Percentiles rank a stretch among this genome's conserved stretches.
Evolutionary conservation across 1,140 invertebrate genomes (phyloP).

Genomic region (Conus ventricosus): DNA sequence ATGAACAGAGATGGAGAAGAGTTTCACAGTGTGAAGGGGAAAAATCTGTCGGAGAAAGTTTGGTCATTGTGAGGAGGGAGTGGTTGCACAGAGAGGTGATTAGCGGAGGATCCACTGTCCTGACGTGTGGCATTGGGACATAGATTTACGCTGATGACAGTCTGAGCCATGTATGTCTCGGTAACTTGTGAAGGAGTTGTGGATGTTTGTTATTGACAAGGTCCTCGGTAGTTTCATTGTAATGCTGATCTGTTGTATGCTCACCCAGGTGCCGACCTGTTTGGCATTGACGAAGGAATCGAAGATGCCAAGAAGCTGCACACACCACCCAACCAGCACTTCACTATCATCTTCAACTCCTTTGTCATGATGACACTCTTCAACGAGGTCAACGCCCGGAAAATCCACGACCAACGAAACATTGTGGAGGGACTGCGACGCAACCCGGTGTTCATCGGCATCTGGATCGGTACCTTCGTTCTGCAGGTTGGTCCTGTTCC

Average conservation of each 20-base stretch:
- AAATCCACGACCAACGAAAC: conserved; percentile 99
- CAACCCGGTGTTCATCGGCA: conserved; percentile 98
- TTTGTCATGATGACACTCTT: conserved; percentile 99
- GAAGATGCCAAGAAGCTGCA: conserved; percentile 79
- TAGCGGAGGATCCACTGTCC: too few relatives aligned
- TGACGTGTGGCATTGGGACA: too few relatives aligned
- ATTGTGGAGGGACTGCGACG: conserved; percentile 93
- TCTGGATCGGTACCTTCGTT: conserved; percentile 95
- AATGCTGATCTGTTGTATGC: background rate
- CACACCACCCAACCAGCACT: conserved; percentile 93
- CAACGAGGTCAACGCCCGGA: conserved; percentile 99
- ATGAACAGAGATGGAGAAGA: too few relatives aligned
- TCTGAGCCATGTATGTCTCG: too few relatives aligned
- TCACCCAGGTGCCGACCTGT: conserved; percentile 81
- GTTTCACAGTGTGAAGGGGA: too few relatives aligned
- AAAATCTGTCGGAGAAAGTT: too few relatives aligned
- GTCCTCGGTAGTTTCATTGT: too few relatives aligned
- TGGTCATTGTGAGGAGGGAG: too few relatives aligned
- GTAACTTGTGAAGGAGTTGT: too few relatives aligned
- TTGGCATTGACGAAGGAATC: conserved; percentile 93
- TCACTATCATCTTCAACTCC: conserved; percentile 99
- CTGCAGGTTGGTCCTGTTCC: conserved; percentile 84
- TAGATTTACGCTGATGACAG: too few relatives aligned
- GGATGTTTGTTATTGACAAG: too few relatives aligned
- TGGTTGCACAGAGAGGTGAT: too few relatives aligned